Conservation (phyloP, 2,888 invertebrate genomes). For the Hemithea aestivaria region DNA sequence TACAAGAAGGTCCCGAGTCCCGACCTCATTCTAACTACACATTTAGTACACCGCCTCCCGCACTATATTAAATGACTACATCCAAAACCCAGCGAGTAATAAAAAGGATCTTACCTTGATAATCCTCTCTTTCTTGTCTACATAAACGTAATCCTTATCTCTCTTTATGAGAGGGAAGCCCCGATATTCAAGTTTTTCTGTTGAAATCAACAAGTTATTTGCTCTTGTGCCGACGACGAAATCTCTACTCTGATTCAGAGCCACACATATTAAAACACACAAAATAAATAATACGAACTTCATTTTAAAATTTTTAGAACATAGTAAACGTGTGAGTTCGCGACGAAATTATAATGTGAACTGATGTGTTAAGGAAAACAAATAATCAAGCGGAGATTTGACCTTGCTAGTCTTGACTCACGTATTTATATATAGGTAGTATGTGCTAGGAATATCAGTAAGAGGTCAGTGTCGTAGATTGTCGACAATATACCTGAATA, state of each 20-base stretch:
- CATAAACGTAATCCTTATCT: slow-evolving; percentile 61
- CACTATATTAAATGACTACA: no score
- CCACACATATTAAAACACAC: slow-evolving; percentile 44
- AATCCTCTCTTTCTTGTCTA: slow-evolving; percentile 55
- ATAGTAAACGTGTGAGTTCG: slow-evolving; percentile 39
- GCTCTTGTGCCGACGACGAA: slow-evolving; percentile 55
- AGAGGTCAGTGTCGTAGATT: slow-evolving; percentile 13
- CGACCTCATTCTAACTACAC: no score
- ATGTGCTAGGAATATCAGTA: slow-evolving; percentile 12
- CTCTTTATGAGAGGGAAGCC: slow-evolving; percentile 51
- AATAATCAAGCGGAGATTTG: slow-evolving; percentile 38
- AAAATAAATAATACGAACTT: slow-evolving; percentile 40
- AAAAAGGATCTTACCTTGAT: slow-evolving; percentile 50
- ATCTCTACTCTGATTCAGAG: slow-evolving; percentile 52
- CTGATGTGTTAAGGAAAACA: slow-evolving; percentile 43
- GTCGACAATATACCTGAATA: no score
- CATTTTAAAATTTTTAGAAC: slow-evolving; percentile 38
- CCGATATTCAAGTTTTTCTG: slow-evolving; percentile 52
- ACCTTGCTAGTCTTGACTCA: slow-evolving; percentile 37
- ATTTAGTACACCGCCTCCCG: no score
- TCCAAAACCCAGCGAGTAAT: not conserved
- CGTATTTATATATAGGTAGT: not conserved
- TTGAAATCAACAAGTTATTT: slow-evolving; percentile 63
- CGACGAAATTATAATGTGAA: slow-evolving; percentile 22
- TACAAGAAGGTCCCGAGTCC: no score